phyloP scores from a whole-genome alignment of 2,797 vertebrate genomes.

The Macropodus opercularis region DNA sequence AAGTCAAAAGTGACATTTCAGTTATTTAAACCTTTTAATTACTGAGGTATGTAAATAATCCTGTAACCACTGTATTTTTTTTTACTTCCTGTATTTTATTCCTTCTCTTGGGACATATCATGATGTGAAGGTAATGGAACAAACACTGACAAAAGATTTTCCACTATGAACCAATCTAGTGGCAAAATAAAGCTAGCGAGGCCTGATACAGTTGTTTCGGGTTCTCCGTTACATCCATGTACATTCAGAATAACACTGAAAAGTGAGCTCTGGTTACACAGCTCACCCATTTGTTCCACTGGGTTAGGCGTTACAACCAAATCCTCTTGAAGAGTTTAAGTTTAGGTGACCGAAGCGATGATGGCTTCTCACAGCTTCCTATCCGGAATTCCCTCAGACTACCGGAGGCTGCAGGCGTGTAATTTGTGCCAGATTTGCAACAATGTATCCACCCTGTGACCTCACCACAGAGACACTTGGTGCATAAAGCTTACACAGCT shows the following conservation, averaged over 20 bases:
- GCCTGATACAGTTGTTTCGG: conserved; percentile 1
- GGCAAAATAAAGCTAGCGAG: conserved; percentile 15
- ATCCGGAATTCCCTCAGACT: conserved; percentile 76
- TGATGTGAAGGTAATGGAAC: background rate
- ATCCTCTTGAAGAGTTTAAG: conserved; percentile 53
- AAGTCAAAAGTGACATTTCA: too few relatives aligned
- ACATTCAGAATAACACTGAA: conserved; percentile 44
- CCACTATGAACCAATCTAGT: conserved; percentile 8
- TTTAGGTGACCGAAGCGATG: conserved; percentile 49
- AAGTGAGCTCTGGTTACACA: conserved; percentile 67
- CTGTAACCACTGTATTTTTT: too few relatives aligned
- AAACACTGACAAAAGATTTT: background rate
- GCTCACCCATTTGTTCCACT: conserved; percentile 74
- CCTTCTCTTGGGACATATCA: too few relatives aligned
- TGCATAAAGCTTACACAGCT: conserved; percentile 26
- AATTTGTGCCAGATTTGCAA: conserved; percentile 78
- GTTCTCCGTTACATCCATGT: conserved; percentile 4
- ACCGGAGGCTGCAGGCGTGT: conserved; percentile 67
- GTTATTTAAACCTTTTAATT: too few relatives aligned
- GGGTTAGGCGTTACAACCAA: conserved; percentile 58
- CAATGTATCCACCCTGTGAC: conserved; percentile 60
- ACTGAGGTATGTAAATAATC: too few relatives aligned
- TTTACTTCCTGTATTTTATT: too few relatives aligned
- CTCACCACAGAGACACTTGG: conserved; percentile 42
- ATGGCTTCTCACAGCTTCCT: conserved; percentile 71